Conservation (phyloP, 2,797 vertebrate genomes). For the Eutrigla gurnardus region DNA sequence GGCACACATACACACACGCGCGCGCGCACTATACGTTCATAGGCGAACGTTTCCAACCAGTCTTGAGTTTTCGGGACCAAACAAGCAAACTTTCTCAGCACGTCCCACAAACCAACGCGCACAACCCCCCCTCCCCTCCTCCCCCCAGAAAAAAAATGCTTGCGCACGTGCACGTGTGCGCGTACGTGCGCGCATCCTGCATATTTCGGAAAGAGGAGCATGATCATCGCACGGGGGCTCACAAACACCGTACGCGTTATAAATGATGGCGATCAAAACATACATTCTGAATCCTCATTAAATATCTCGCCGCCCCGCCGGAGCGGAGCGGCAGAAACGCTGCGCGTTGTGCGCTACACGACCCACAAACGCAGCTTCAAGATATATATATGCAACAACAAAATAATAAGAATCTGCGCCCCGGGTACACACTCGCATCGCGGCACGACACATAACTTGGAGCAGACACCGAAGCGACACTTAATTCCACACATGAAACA, state of each 20-base stretch:
- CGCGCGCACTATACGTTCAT: not conserved
- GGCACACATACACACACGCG: not conserved
- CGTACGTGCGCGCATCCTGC: slow-evolving; percentile 1
- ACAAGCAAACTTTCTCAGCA: slow-evolving; percentile 62
- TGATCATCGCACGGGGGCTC: not conserved
- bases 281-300: not conserved
- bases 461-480: slow-evolving; percentile 46
- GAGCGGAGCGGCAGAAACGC: slow-evolving; percentile 38
- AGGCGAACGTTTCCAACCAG: slow-evolving; percentile 10
- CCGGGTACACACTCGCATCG: slow-evolving; percentile 41
- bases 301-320: slow-evolving; percentile 59
- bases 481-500: slow-evolving; percentile 40
- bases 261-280: slow-evolving; percentile 24
- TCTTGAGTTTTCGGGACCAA: slow-evolving; percentile 16
- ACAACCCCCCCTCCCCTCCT: not conserved
- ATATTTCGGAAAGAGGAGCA: not conserved
- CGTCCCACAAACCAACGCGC: slow-evolving; percentile 27
- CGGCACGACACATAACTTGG: slow-evolving; percentile 67
- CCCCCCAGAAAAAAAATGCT: not conserved
- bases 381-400: slow-evolving; percentile 19
- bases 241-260: slow-evolving; percentile 8
- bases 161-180: not conserved
- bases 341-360: slow-evolving; percentile 41
- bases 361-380: slow-evolving; percentile 46
- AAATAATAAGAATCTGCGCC: slow-evolving; percentile 44